Evolutionary conservation across 2,888 invertebrate species (phyloP).

Genomic region (Desoria tigrina): DNA sequence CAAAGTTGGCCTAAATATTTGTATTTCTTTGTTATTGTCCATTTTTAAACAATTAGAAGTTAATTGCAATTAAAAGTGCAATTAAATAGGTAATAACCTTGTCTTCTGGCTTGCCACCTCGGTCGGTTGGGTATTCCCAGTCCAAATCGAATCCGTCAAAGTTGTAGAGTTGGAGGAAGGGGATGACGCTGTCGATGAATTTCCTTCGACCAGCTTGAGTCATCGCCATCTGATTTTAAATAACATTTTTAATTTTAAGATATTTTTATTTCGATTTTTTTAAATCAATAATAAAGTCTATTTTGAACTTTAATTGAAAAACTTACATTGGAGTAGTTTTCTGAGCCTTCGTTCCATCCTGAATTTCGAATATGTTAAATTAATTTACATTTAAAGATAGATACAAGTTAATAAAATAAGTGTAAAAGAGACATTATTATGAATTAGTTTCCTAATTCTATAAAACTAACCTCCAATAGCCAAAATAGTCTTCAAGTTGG

Average conservation of each 20-base stretch:
- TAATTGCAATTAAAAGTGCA: conserved; percentile 50
- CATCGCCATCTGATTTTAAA: conserved; percentile 56
- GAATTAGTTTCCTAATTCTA: neutral
- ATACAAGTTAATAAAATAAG: neutral
- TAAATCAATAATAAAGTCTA: too few species aligned
- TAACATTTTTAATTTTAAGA: too few species aligned
- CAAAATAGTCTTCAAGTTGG: conserved; percentile 35
- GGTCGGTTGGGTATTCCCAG: conserved; percentile 60
- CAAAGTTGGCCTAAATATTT: conserved; percentile 59
- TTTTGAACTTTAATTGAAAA: too few species aligned
- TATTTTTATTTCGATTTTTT: too few species aligned
- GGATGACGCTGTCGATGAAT: conserved; percentile 64
- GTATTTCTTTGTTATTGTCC: neutral
- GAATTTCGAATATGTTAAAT: too few species aligned
- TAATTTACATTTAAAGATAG: too few species aligned
- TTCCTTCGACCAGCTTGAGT: conserved; percentile 56
- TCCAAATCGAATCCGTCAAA: conserved; percentile 74
- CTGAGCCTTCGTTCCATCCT: conserved; percentile 35
- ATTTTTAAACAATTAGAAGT: too few species aligned
- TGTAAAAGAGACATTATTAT: neutral
- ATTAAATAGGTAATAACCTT: conserved; percentile 32
- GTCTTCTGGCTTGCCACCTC: conserved; percentile 50
- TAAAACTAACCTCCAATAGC: conserved; percentile 44
- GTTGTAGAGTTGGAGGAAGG: conserved; percentile 62
- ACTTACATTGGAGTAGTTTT: conserved; percentile 31